Evolutionary conservation across 2,888 invertebrate species (phyloP).

Genomic region (Noctua fimbriata): DNA sequence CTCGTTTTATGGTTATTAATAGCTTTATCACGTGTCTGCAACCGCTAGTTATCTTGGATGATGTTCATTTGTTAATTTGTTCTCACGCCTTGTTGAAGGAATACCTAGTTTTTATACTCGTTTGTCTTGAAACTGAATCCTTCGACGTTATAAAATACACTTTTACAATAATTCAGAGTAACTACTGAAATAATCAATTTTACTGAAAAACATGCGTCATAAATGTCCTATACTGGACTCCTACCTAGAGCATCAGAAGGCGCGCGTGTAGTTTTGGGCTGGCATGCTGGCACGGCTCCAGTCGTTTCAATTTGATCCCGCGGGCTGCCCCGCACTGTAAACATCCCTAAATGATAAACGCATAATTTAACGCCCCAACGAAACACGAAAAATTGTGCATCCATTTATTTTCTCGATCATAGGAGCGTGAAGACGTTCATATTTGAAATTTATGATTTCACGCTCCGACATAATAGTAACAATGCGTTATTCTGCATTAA

Average conservation of each 20-base stretch:
- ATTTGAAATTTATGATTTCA: conserved; percentile 81
- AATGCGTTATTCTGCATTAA: conserved; percentile 60
- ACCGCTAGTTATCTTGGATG: conserved; percentile 60
- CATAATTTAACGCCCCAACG: conserved; percentile 87
- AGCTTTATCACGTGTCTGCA: conserved; percentile 62
- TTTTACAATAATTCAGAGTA: background rate
- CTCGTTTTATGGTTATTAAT: conserved; percentile 64
- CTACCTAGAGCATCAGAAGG: conserved; percentile 37
- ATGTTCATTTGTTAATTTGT: conserved; percentile 39
- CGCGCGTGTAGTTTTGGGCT: conserved; percentile 67
- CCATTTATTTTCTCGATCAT: conserved; percentile 85
- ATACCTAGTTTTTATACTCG: conserved; percentile 17
- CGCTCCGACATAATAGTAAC: conserved; percentile 68
- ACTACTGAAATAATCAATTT: background rate
- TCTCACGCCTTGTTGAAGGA: conserved; percentile 47
- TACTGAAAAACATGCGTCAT: conserved; percentile 33
- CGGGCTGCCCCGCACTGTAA: conserved; percentile 81
- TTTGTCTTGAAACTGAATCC: conserved; percentile 1
- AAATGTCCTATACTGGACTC: background rate
- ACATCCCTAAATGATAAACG: conserved; percentile 90
- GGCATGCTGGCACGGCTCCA: conserved; percentile 88
- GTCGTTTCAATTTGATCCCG: conserved; percentile 89
- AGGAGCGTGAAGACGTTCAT: conserved; percentile 82
- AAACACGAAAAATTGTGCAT: conserved; percentile 86
- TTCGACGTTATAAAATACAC: background rate